Conservation (phyloP, 2,888 invertebrate genomes). For the Urechis unicinctus region DNA sequence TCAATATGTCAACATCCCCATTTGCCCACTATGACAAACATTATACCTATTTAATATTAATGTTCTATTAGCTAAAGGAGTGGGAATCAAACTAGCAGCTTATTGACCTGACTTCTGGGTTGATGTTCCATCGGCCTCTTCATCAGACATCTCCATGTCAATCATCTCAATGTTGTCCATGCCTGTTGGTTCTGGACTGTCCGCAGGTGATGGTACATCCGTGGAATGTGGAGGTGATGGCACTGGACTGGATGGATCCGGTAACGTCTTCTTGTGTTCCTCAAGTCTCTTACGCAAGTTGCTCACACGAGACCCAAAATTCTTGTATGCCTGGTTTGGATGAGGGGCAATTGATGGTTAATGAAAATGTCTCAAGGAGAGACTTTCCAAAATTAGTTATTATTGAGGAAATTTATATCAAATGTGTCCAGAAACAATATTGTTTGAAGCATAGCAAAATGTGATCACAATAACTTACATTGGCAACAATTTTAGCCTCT, state of each 20-base stretch:
- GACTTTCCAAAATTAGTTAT: no score
- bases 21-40: no score
- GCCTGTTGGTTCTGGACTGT: slow-evolving; percentile 61
- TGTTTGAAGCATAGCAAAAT: no score
- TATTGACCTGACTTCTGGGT: no score
- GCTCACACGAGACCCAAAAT: slow-evolving; percentile 82
- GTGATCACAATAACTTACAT: slow-evolving; percentile 67
- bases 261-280: slow-evolving; percentile 68
- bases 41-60: no score
- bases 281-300: slow-evolving; percentile 77
- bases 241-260: slow-evolving; percentile 59
- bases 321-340: slow-evolving; percentile 91
- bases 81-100: no score
- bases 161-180: slow-evolving; percentile 33
- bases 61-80: no score
- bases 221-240: slow-evolving; percentile 61
- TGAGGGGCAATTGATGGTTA: no score
- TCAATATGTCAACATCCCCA: no score
- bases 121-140: slow-evolving; percentile 22
- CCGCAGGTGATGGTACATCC: slow-evolving; percentile 71
- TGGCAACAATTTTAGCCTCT: slow-evolving; percentile 91
- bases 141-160: slow-evolving; percentile 44
- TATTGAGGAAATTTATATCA: no score
- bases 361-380: no score
- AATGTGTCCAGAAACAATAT: no score